A percentile compares a stretch with the other conserved stretches of the same genome.
phyloP scores from a whole-genome alignment of 2,888 invertebrate genomes.

The Margaritifera margaritifera region DNA sequence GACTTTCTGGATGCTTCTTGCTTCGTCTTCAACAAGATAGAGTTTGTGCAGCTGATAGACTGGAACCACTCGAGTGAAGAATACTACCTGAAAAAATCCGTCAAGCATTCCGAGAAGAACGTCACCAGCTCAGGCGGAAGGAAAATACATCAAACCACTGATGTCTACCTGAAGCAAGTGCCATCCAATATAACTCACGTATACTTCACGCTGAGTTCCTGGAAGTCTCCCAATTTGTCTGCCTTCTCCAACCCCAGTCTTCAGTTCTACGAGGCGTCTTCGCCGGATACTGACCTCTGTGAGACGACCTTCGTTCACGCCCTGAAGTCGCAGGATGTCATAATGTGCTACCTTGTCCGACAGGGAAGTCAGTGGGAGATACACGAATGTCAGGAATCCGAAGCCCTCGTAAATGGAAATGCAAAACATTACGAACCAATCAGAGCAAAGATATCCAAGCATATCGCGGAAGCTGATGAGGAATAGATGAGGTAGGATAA shows the following conservation, averaged over 20 bases:
- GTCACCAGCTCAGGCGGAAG: constrained; percentile 19
- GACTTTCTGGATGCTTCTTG: constrained; percentile 38
- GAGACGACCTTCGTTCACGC: constrained; percentile 32
- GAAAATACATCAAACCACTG: constrained; percentile 27
- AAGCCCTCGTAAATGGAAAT: constrained; percentile 28
- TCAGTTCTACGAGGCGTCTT: constrained; percentile 28
- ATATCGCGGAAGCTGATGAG: constrained; percentile 11
- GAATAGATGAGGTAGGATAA: no score
- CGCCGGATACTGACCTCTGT: constrained; percentile 20
- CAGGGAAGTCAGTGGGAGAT: constrained; percentile 27
- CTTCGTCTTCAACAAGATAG: constrained; percentile 23
- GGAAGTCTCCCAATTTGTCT: constrained; percentile 30
- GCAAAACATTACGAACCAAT: constrained; percentile 31
- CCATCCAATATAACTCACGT: constrained; percentile 28
- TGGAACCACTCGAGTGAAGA: constrained; percentile 32
- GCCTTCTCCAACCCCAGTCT: constrained; percentile 32
- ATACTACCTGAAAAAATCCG: constrained; percentile 30
- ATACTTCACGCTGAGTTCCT: constrained; percentile 33
- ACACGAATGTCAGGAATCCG: constrained; percentile 19
- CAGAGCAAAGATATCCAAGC: constrained; percentile 16
- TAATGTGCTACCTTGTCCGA: constrained; percentile 30
- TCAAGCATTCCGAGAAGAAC: constrained; percentile 18
- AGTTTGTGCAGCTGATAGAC: constrained; percentile 36
- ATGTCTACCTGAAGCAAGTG: constrained; percentile 27
- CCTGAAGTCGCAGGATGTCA: constrained; percentile 25